These are phyloP conservation scores for Sarcophaga carnaria DNA, from an alignment of 2,888 invertebrate species.

Conservation along the genomic window DNA sequence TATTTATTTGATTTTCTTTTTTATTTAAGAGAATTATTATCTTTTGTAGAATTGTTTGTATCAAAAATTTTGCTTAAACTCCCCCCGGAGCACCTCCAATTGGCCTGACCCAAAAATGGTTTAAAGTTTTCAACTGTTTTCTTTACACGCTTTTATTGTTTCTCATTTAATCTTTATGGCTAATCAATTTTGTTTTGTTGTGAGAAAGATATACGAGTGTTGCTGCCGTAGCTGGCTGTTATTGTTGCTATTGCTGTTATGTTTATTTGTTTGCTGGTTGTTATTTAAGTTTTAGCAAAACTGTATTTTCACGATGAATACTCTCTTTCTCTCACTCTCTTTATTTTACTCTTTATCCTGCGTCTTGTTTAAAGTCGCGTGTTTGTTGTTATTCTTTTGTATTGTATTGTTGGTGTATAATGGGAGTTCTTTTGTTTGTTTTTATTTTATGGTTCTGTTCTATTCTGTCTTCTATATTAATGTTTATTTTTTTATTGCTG, in stretches of 20 bases:
- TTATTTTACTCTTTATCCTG: neutral
- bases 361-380: conserved; percentile 49
- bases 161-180: conserved; percentile 11
- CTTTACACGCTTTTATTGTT: conserved; percentile 57
- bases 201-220: conserved; percentile 17
- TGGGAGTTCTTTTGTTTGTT: conserved; percentile 30
- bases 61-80: conserved; percentile 62
- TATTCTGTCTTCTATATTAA: conserved; percentile 12
- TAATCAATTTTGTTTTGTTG: conserved; percentile 25
- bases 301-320: conserved; percentile 51
- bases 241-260: conserved; percentile 27
- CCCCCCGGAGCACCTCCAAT: conserved; percentile 82
- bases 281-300: conserved; percentile 46
- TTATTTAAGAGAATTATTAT: conserved; percentile 45
- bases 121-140: conserved; percentile 49
- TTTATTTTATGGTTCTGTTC: conserved; percentile 47
- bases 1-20: conserved; percentile 8
- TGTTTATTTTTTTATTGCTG: conserved; percentile 31
- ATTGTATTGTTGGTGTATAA: conserved; percentile 14
- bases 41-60: conserved; percentile 59
- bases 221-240: neutral
- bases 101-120: conserved; percentile 79
- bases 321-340: neutral
- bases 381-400: conserved; percentile 53
- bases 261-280: conserved; percentile 2